Percentiles rank a stretch among this genome's conserved stretches.
Conservation (phyloP, 2,888 invertebrate species). For the Dicranocentrus wangi region DNA sequence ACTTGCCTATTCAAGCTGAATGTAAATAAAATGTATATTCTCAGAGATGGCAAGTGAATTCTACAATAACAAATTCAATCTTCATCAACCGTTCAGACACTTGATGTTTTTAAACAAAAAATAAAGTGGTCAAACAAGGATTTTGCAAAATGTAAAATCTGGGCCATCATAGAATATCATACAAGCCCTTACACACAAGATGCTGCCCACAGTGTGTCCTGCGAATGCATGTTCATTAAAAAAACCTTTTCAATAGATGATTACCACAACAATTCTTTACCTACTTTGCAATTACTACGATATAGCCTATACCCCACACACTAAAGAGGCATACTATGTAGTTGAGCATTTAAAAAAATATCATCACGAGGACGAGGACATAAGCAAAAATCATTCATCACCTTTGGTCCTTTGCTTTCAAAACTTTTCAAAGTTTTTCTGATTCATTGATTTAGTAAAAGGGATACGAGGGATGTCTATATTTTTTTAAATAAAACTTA, state of each 20-base stretch:
- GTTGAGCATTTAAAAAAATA: not conserved
- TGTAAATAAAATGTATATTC: too few species aligned
- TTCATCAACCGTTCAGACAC: slow-evolving; percentile 7
- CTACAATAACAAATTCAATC: slow-evolving; percentile 10
- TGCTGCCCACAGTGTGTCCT: slow-evolving; percentile 4
- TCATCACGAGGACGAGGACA: not conserved
- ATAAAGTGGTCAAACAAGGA: slow-evolving; percentile 67
- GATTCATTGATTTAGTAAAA: too few species aligned
- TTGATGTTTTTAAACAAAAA: slow-evolving; percentile 17
- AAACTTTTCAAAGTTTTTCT: too few species aligned
- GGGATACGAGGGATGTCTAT: too few species aligned
- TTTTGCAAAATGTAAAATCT: slow-evolving; percentile 59
- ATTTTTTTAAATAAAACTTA: too few species aligned
- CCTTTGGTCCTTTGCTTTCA: too few species aligned
- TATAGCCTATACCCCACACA: not conserved
- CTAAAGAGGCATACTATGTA: not conserved
- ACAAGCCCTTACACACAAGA: too few species aligned
- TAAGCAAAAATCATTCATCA: not conserved
- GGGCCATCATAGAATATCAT: slow-evolving; percentile 56
- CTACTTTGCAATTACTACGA: slow-evolving; percentile 21
- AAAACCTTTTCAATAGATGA: slow-evolving; percentile 3
- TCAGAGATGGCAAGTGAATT: too few species aligned
- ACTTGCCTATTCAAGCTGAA: too few species aligned
- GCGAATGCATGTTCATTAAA: not conserved
- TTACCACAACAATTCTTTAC: not conserved